A percentile compares a stretch with the other conserved stretches of the same genome.
These are phyloP conservation scores for Nasonia oneida DNA, from an alignment of 2,888 invertebrate species.

Conservation along the genomic window DNA sequence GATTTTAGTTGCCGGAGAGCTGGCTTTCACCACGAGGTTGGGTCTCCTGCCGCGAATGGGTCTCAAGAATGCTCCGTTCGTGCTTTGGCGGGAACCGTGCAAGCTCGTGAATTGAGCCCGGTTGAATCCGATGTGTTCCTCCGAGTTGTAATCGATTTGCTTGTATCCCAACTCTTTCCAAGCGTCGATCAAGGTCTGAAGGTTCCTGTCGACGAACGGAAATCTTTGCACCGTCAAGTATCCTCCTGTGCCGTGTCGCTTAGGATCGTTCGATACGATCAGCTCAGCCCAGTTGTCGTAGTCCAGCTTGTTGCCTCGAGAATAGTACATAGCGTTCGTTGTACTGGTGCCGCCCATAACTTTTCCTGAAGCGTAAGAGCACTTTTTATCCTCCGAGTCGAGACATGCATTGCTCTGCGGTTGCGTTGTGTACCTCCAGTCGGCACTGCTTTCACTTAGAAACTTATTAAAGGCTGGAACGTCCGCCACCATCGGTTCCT, in stretches of 20 bases:
- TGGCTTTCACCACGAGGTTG: slow-evolving; percentile 77
- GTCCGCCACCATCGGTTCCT: slow-evolving; percentile 27
- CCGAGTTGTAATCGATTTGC: slow-evolving; percentile 77
- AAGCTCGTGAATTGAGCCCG: slow-evolving; percentile 76
- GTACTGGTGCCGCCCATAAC: slow-evolving; percentile 21
- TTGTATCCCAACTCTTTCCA: slow-evolving; percentile 23
- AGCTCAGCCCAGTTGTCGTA: slow-evolving; percentile 17
- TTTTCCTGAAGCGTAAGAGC: slow-evolving; percentile 1
- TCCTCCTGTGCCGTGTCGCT: not conserved
- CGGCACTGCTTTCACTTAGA: not conserved
- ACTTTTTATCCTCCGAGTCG: not conserved
- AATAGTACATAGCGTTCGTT: slow-evolving; percentile 16
- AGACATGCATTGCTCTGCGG: not conserved
- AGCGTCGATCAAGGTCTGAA: slow-evolving; percentile 4
- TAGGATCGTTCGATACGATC: not conserved
- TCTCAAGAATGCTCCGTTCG: slow-evolving; percentile 84
- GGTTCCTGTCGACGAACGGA: slow-evolving; percentile 8
- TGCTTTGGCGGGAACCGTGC: slow-evolving; percentile 82
- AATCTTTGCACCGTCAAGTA: slow-evolving; percentile 12
- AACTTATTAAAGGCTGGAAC: slow-evolving; percentile 1
- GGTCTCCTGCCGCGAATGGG: slow-evolving; percentile 81
- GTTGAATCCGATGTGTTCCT: slow-evolving; percentile 3
- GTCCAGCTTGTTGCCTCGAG: slow-evolving; percentile 8
- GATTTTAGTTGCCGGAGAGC: slow-evolving; percentile 80
- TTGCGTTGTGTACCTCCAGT: slow-evolving; percentile 18